Evolutionary conservation across 2,888 invertebrate genomes (phyloP).

Genomic region (Epsilonema sp.): DNA sequence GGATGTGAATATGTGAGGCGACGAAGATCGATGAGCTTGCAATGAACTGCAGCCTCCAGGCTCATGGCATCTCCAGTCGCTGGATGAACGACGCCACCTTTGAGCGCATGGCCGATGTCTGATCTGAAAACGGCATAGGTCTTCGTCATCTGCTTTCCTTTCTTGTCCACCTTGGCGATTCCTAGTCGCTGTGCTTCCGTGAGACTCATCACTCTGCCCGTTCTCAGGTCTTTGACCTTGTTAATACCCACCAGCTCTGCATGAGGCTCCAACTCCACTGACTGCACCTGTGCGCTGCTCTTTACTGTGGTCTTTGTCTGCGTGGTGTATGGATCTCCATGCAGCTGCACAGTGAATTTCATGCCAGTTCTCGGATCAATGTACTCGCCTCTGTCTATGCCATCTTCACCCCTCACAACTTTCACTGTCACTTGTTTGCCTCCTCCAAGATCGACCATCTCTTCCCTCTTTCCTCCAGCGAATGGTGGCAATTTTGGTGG

Average conservation of each 20-base stretch:
- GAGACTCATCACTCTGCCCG: constrained; percentile 9
- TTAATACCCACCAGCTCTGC: constrained; percentile 7
- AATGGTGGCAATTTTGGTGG: too few relatives aligned
- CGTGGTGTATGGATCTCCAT: constrained; percentile 5
- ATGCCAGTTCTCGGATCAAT: constrained; percentile 6
- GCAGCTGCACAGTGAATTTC: constrained; percentile 8
- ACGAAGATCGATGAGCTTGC: constrained; percentile 48
- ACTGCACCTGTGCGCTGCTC: constrained; percentile 4
- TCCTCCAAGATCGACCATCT: constrained; percentile 6
- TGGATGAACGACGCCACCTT: constrained; percentile 49
- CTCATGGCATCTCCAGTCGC: constrained; percentile 52
- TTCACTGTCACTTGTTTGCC: constrained; percentile 8
- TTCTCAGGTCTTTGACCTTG: constrained; percentile 6
- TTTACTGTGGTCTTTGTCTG: constrained; percentile 7
- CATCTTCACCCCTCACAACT: constrained; percentile 5
- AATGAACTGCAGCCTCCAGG: constrained; percentile 61
- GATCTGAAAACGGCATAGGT: constrained; percentile 13
- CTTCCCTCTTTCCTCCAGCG: constrained; percentile 2
- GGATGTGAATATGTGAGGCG: constrained; percentile 4
- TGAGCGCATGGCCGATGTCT: constrained; percentile 41
- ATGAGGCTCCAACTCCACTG: constrained; percentile 6
- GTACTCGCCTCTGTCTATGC: constrained; percentile 8
- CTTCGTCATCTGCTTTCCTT: constrained; percentile 7
- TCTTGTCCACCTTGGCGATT: constrained; percentile 10
- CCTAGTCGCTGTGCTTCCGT: constrained; percentile 14